phyloP scores from a whole-genome alignment of 2,113 vertebrate genomes.

The Myocastor coypus region DNA sequence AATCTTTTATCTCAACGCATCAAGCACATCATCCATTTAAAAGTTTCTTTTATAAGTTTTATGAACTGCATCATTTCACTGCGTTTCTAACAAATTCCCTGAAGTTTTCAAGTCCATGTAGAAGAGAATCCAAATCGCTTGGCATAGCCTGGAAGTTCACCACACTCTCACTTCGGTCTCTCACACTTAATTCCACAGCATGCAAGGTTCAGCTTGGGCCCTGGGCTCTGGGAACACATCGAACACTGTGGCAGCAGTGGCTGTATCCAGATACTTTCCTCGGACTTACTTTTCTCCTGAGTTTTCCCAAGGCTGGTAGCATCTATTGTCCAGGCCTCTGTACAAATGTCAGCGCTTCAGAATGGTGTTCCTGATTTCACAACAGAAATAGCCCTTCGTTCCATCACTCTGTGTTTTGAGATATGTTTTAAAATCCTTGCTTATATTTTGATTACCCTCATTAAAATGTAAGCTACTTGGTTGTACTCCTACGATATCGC shows the following conservation, averaged over 20 bases:
- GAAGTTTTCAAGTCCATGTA: not conserved
- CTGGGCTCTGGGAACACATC: not conserved
- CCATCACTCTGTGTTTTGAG: not conserved
- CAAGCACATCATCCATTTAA: not conserved
- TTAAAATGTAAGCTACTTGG: not conserved
- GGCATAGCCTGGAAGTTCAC: not conserved
- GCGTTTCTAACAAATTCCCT: not conserved
- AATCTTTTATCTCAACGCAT: not conserved
- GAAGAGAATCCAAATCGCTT: not conserved
- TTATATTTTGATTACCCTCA: not conserved
- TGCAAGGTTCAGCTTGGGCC: not conserved
- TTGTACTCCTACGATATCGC: not conserved
- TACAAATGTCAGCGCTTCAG: not conserved
- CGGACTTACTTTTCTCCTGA: not conserved
- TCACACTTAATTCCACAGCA: not conserved
- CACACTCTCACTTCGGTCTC: not conserved
- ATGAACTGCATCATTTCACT: not conserved
- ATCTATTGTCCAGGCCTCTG: not conserved
- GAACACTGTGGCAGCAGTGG: not conserved
- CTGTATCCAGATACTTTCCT: not conserved
- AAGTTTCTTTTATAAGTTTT: not conserved
- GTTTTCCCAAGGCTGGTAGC: not conserved
- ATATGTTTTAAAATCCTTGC: not conserved
- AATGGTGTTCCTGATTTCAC: not conserved
- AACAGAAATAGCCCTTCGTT: not conserved